Base-by-base conservation (phyloP, 2,888 invertebrate species). In the Andrena marginata region DNA sequence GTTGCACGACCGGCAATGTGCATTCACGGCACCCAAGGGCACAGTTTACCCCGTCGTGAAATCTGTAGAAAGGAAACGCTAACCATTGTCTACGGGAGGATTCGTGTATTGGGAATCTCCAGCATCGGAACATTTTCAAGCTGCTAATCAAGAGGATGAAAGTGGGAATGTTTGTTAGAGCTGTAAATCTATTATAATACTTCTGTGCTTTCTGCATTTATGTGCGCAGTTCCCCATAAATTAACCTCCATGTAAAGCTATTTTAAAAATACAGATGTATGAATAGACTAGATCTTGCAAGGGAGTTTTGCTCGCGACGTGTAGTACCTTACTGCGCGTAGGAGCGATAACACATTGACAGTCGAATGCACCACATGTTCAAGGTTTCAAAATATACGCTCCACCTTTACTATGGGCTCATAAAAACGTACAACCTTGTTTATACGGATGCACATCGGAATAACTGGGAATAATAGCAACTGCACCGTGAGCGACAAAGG, bases 1-100 rank as follows among this genome's bases (percentile, higher is more conserved):
- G 70, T 59, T 48, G 60, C 74, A 20, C 48, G 70, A 65, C 51
- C 6, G 49, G 54, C 63, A 74, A 71, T 69, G 62, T 77, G 74
- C 74, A 71, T 54, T 77, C 73, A 77, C 62, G 42, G 74, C 80
- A 20, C 84, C 59, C 80, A 7, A 1, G 84, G 69, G 85, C 60
- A 75, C 60, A 59, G 51, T 85, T 84, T 67, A 51, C 72, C 65
- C 68, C 59, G 81, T 51, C 79, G 56, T 16, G 26, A 68, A 35
- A 64, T 65, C 64, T 54, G 42, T 20, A 42, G 49, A 56, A 35
- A 13, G 13, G 29, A 35, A 68, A 68, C 54, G 26, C 23, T 48
- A 26, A 4, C 67, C 74, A 51, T 64, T 79, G 51, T 65, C 80
- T 31, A 10, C 26, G 49, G 13, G n/a, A 35, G 59, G 23, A 60